These are phyloP conservation scores for Arenaria interpres DNA, from an alignment of 2,113 vertebrate species.

Conservation along the genomic window DNA sequence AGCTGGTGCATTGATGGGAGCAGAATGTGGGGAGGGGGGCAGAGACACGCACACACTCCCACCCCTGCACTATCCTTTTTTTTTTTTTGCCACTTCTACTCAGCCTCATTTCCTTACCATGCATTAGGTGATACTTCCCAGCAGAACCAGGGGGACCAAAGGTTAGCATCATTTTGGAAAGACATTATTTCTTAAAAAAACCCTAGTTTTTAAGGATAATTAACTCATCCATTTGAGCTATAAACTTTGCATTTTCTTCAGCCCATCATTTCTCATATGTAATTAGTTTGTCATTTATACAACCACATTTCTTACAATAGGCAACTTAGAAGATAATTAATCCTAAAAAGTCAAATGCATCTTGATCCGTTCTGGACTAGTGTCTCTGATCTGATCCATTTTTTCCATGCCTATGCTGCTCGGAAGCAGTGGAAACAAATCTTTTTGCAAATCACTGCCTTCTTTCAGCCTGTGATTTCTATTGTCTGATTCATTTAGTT, in stretches of 20 bases:
- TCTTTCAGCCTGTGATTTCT: conserved; percentile 3
- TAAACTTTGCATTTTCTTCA: background rate
- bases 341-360: background rate
- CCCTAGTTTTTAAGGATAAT: background rate
- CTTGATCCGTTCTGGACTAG: background rate
- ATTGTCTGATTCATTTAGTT: conserved; percentile 19
- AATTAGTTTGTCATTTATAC: background rate
- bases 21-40: background rate
- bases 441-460: background rate
- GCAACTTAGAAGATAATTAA: background rate
- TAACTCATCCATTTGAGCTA: background rate
- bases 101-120: background rate
- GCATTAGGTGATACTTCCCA: background rate
- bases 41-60: background rate
- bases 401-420: background rate
- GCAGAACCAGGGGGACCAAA: background rate
- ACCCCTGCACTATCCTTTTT: accelerated
- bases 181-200: background rate
- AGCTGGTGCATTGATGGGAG: background rate
- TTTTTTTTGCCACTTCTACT: background rate
- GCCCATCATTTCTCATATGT: background rate
- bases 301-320: background rate
- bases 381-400: background rate
- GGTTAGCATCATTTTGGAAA: background rate
- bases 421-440: conserved; percentile 12